Conservation (phyloP, 2,888 invertebrate species). For the Drosophila rubida region DNA sequence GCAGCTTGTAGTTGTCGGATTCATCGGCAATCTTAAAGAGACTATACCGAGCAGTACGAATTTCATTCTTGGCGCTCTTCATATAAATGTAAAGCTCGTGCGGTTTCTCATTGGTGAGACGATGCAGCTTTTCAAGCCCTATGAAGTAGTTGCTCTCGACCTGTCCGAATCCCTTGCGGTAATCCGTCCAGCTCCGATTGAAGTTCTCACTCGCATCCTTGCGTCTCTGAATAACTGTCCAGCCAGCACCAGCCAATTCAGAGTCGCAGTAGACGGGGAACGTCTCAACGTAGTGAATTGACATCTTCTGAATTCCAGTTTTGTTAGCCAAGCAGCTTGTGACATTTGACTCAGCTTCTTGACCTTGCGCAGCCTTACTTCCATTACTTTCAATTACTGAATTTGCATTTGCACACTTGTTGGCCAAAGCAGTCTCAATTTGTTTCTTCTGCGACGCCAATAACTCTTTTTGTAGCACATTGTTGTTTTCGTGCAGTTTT, state of each 20-base stretch:
- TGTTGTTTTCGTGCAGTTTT: not conserved
- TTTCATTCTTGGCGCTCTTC: not conserved
- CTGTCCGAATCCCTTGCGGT: constrained; percentile 22
- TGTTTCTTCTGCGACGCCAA: not conserved
- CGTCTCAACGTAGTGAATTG: not conserved
- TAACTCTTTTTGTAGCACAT: not conserved
- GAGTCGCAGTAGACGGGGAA: constrained; percentile 16
- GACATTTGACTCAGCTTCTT: not conserved
- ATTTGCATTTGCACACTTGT: not conserved
- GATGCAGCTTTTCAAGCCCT: constrained; percentile 23
- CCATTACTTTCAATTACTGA: not conserved
- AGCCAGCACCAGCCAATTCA: not conserved
- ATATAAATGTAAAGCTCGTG: constrained; percentile 27
- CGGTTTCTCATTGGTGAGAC: constrained; percentile 11
- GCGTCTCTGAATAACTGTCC: constrained; percentile 36
- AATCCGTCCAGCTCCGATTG: constrained; percentile 14
- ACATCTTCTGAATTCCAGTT: not conserved
- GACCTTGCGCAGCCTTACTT: too few relatives aligned
- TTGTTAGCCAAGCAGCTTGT: not conserved
- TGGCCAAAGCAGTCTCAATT: too few relatives aligned
- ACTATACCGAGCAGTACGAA: constrained; percentile 10
- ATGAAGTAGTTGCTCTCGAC: constrained; percentile 10
- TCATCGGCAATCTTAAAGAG: constrained; percentile 17
- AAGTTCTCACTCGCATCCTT: constrained; percentile 10
- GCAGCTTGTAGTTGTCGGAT: constrained; percentile 6